Evolutionary conservation across 2,113 vertebrate genomes (phyloP), one percentile per base, ranked within the genome.

Genomic region (Chroicocephalus ridibundus): DNA sequence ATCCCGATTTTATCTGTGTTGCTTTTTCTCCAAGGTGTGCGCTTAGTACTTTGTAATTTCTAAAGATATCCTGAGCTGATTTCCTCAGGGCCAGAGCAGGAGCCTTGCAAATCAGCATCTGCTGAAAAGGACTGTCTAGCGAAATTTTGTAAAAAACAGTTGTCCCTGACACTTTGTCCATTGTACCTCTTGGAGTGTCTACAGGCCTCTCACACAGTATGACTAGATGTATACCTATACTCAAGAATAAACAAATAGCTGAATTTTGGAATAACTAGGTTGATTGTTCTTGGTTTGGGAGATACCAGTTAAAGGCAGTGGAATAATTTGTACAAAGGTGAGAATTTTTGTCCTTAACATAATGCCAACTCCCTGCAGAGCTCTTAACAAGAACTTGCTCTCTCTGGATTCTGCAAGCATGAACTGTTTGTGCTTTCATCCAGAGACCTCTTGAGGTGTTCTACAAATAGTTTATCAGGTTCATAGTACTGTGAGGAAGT

Each of bases 11-110:
- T 95, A 97, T 97, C 97, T 91, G 52, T 6, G 27, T 25, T 77
- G 70, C 68, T 69, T 96, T 96, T 96, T 87, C 75, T 96, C 68
- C 49, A 62, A 88, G 82, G 79, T 88, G 66, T 91, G 68, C 78
- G 71, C 71, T 96, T 81, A 86, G 7, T 90, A 60, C 75, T 82
- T 86, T 2, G 34, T 52, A 18, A 81, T 94, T 94, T 88, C 87
- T 78, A 86, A 92, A 96, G 95, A 77, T 76, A 78, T 31, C 75
- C 81, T 11, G 26, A 81, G 72, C 65, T 88, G 40, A 82, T 87
- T 82, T 96, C 87, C 91, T 82, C 8, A 7, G 82, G 65, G 83
- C 55, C 38, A 36, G 46, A 61, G 38, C 57, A 80, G 78, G 42
- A 88, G 42, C 61, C 40, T 92, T 89, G 69, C 77, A 88, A 74